Conservation (phyloP, 1,140 invertebrate species). For the Papilio aristodemus region DNA sequence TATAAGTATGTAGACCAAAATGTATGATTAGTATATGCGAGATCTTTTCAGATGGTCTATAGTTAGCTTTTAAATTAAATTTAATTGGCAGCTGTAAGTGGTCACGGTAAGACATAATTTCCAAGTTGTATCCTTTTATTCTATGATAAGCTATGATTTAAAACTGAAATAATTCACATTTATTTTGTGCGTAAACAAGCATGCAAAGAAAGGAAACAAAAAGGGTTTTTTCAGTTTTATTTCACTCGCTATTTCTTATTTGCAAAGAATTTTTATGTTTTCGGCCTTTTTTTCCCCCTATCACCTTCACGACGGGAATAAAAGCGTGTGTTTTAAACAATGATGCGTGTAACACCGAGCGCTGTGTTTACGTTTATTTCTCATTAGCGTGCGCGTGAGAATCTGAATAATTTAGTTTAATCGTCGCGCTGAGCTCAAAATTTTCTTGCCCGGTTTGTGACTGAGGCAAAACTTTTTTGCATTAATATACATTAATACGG, state of each 20-base stretch:
- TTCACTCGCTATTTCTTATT: neutral
- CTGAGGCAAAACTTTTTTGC: neutral
- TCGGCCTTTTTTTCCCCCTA: neutral
- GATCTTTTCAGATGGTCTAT: too few relatives aligned
- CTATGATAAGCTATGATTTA: neutral
- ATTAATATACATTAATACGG: neutral
- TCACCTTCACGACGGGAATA: slow-evolving; percentile 4
- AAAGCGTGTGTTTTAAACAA: slow-evolving; percentile 2
- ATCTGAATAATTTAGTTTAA: slow-evolving; percentile 13
- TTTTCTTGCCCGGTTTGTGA: slow-evolving; percentile 1
- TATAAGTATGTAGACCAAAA: too few relatives aligned
- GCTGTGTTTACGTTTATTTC: neutral
- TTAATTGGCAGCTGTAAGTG: neutral
- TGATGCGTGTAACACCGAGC: neutral
- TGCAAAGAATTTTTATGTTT: neutral
- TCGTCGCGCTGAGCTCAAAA: slow-evolving; percentile 1
- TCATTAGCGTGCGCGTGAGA: slow-evolving; percentile 3
- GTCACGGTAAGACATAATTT: neutral
- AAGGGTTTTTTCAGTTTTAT: neutral
- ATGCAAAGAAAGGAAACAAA: neutral
- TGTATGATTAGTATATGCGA: too few relatives aligned
- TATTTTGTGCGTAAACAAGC: neutral
- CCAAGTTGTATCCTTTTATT: neutral
- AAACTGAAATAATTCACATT: too few relatives aligned
- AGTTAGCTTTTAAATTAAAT: neutral